phyloP scores from a whole-genome alignment of 2,888 invertebrate genomes.

The Sarcophaga subvicina region DNA sequence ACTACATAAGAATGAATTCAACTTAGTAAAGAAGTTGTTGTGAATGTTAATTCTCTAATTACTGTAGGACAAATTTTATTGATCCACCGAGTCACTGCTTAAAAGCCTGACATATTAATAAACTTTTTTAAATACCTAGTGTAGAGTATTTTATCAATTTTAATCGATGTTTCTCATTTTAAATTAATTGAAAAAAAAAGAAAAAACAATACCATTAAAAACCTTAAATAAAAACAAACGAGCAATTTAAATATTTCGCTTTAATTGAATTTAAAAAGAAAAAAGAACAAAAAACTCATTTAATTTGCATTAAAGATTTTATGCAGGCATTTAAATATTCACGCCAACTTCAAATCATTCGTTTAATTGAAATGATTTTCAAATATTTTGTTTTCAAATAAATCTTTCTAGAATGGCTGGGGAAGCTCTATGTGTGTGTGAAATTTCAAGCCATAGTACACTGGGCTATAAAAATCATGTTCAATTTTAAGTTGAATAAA shows the following conservation, averaged over 20 bases:
- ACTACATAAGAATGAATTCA: no score
- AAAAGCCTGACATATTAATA: no score
- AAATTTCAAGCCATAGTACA: neutral
- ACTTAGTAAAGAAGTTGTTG: no score
- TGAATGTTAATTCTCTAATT: no score
- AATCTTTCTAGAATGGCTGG: neutral
- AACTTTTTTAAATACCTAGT: no score
- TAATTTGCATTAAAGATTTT: slow-evolving; percentile 39
- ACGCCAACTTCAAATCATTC: slow-evolving; percentile 27
- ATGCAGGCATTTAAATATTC: slow-evolving; percentile 20
- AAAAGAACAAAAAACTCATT: neutral
- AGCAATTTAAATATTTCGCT: slow-evolving; percentile 15
- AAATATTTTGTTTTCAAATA: neutral
- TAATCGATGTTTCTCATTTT: neutral
- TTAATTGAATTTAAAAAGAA: neutral
- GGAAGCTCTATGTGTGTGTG: neutral
- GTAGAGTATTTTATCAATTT: neutral
- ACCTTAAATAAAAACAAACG: no score
- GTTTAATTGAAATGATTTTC: neutral
- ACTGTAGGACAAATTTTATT: no score
- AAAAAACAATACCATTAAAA: neutral
- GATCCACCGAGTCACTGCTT: no score
- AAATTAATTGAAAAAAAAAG: neutral
- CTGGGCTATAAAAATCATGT: neutral
- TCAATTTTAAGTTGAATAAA: neutral